Conservation (phyloP, 2,888 invertebrate species). For the Cephus rjabovi region DNA sequence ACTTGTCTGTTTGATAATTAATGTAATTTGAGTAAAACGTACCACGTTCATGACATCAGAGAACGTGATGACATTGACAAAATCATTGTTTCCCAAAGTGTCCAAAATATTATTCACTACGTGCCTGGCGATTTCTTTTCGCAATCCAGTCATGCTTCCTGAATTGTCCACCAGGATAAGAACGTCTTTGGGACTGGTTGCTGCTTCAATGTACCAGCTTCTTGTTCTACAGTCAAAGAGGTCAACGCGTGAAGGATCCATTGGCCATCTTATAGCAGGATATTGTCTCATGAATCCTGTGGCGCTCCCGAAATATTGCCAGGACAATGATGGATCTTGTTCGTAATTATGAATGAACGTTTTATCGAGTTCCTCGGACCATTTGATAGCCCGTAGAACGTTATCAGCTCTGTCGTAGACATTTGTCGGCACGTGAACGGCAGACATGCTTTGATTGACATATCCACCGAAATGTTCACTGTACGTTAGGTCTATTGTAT, state of each 20-base stretch:
- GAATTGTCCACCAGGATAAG: conserved; percentile 88
- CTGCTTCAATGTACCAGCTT: conserved; percentile 98
- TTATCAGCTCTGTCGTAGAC: conserved; percentile 91
- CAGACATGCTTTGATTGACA: conserved; percentile 81
- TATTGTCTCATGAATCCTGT: conserved; percentile 97
- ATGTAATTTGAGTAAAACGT: neutral
- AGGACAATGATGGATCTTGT: conserved; percentile 86
- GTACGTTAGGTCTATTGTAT: conserved; percentile 73
- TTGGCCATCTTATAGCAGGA: conserved; percentile 88
- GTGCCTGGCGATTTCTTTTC: conserved; percentile 90
- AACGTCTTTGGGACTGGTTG: conserved; percentile 96
- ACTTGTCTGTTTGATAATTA: neutral
- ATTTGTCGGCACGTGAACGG: conserved; percentile 96
- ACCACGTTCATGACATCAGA: conserved; percentile 83
- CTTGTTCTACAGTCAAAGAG: conserved; percentile 95
- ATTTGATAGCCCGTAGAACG: conserved; percentile 92
- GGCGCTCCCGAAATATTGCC: conserved; percentile 99
- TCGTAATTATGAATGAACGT: conserved; percentile 90
- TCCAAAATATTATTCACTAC: conserved; percentile 91
- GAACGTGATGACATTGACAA: conserved; percentile 96
- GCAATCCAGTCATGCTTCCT: conserved; percentile 91
- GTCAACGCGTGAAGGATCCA: conserved; percentile 79
- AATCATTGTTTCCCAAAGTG: conserved; percentile 97
- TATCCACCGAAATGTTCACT: conserved; percentile 81
- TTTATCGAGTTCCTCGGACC: conserved; percentile 94